These are phyloP conservation scores for Amitus sp. DNA, from an alignment of 2,888 invertebrate species.

Conservation along the genomic window DNA sequence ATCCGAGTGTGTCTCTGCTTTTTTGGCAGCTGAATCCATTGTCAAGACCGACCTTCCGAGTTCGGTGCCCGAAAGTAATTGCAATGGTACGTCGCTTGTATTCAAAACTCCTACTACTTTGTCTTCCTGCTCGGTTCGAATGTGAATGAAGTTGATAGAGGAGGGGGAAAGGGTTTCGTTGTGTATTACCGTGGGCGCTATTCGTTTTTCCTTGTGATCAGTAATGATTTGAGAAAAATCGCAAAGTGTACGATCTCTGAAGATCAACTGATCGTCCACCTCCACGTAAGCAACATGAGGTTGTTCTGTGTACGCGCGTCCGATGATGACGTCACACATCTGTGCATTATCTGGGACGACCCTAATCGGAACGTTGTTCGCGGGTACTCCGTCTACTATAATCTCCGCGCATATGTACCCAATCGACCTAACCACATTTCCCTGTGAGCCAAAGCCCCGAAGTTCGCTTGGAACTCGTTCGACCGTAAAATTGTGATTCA, in stretches of 20 bases:
- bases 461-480: slow-evolving; percentile 8
- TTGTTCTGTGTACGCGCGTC: slow-evolving; percentile 7
- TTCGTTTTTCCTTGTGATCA: neutral
- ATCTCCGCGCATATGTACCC: slow-evolving; percentile 14
- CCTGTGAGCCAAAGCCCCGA: slow-evolving; percentile 21
- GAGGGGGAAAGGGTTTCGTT: slow-evolving; percentile 7
- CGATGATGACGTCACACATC: slow-evolving; percentile 3
- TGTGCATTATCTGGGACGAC: slow-evolving; percentile 12
- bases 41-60: no score
- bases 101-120: no score
- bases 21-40: no score
- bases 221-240: neutral
- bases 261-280: neutral
- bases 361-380: slow-evolving; percentile 4
- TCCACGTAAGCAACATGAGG: slow-evolving; percentile 10
- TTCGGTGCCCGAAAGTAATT: no score
- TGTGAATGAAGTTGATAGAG: slow-evolving; percentile 19
- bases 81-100: no score
- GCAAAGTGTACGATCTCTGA: neutral
- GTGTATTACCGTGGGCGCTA: neutral
- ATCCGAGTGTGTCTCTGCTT: no score
- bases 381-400: slow-evolving; percentile 29
- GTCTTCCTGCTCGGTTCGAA: no score
- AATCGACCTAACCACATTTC: slow-evolving; percentile 18
- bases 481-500: slow-evolving; percentile 10